These are phyloP conservation scores for Triplophysa siluroides DNA, from an alignment of 2,113 vertebrate genomes.

Conservation along the genomic window DNA sequence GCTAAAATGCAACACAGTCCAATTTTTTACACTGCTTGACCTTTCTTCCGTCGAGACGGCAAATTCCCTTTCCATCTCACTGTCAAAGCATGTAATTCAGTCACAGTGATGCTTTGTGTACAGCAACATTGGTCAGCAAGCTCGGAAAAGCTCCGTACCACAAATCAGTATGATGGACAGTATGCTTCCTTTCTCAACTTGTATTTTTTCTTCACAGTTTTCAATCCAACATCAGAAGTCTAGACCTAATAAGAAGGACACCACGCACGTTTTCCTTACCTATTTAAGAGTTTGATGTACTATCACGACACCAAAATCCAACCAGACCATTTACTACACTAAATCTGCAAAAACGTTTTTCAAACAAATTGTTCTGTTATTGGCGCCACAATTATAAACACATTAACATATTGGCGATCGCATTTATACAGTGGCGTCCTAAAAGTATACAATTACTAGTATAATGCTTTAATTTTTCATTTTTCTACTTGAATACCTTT, in stretches of 20 bases:
- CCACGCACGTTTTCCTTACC: too few relatives aligned
- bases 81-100: constrained; percentile 33
- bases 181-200: background rate
- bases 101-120: constrained; percentile 17
- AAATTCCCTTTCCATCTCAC: constrained; percentile 19
- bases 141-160: constrained; percentile 15
- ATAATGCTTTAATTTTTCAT: too few relatives aligned
- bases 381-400: too few relatives aligned
- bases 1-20: constrained; percentile 1
- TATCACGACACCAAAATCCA: background rate
- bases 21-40: constrained; percentile 23
- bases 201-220: background rate
- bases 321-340: background rate
- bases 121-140: constrained; percentile 21
- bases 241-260: constrained; percentile 2
- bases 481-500: too few relatives aligned
- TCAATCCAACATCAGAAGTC: background rate
- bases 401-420: too few relatives aligned
- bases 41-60: constrained; percentile 36
- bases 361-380: background rate
- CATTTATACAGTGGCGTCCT: background rate
- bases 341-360: background rate
- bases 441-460: too few relatives aligned
- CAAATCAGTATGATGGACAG: constrained; percentile 13
- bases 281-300: background rate